Evolutionary conservation across 1,140 invertebrate species (phyloP).

Genomic region (Micrasema minimum): DNA sequence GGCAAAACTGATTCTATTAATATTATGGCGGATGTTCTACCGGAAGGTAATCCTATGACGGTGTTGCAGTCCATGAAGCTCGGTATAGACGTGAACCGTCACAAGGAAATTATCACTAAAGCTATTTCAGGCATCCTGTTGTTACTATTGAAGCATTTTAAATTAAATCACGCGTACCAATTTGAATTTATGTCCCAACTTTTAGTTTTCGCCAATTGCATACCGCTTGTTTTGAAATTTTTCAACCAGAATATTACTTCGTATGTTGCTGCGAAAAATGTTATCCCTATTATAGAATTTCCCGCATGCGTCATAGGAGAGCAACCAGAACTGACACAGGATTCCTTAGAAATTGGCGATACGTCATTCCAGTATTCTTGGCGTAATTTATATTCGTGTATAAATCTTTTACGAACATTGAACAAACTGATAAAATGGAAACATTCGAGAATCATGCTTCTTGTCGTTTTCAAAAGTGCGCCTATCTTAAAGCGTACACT

Average conservation of each 20-base stretch:
- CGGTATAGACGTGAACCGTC: constrained; percentile 96
- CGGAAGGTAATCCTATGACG: constrained; percentile 97
- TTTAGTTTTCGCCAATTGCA: constrained; percentile 99
- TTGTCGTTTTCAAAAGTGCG: constrained; percentile 99
- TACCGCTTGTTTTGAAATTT: constrained; percentile 98
- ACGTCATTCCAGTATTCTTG: constrained; percentile 88
- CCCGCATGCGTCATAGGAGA: constrained; percentile 96
- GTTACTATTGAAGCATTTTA: constrained; percentile 96
- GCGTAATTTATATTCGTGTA: constrained; percentile 98
- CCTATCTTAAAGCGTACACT: constrained; percentile 97
- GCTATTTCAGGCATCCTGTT: constrained; percentile 95
- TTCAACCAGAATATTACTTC: constrained; percentile 98
- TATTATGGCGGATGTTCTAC: constrained; percentile 96
- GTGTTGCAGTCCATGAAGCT: constrained; percentile 97
- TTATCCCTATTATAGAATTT: constrained; percentile 94
- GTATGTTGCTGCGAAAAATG: constrained; percentile 95
- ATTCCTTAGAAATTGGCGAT: constrained; percentile 92
- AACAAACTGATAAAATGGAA: constrained; percentile 99
- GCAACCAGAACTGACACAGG: constrained; percentile 92
- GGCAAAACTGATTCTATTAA: constrained; percentile 98
- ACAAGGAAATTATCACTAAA: constrained; percentile 99
- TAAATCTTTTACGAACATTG: constrained; percentile 95
- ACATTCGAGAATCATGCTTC: constrained; percentile 99
- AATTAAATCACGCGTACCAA: constrained; percentile 99
- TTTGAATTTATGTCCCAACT: constrained; percentile 99